phyloP scores from a whole-genome alignment of 2,113 vertebrate species.

The Eclectus roratus region DNA sequence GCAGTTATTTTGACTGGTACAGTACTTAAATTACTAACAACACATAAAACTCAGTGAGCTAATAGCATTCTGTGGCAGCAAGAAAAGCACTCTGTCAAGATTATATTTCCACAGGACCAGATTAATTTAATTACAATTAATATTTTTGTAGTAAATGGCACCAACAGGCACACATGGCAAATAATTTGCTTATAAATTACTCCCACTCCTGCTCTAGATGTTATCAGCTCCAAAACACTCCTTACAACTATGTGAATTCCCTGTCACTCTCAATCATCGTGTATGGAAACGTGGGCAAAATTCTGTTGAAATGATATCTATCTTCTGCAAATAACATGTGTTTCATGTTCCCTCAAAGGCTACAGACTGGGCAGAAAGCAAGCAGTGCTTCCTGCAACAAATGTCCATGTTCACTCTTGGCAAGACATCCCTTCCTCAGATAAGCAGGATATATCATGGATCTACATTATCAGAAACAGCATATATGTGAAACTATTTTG shows the following conservation, averaged over 20 bases:
- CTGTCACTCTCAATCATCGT: not conserved
- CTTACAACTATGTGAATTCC: not conserved
- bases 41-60: constrained; percentile 33
- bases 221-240: constrained; percentile 27
- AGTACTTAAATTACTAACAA: constrained; percentile 47
- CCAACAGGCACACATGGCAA: not conserved
- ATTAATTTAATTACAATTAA: constrained; percentile 55
- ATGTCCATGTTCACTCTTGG: not conserved
- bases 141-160: constrained; percentile 27
- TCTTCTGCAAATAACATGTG: constrained; percentile 11
- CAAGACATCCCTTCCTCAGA: not conserved
- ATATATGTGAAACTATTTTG: not conserved
- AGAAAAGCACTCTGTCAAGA: constrained; percentile 36
- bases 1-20: constrained; percentile 51
- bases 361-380: not conserved
- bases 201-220: constrained; percentile 20
- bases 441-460: not conserved
- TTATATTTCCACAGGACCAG: constrained; percentile 44
- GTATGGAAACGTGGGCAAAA: not conserved
- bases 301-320: not conserved
- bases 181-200: constrained; percentile 27
- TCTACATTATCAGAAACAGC: not conserved
- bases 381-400: constrained; percentile 10
- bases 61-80: constrained; percentile 4
- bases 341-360: not conserved